Evolutionary conservation across 2,113 vertebrate genomes (phyloP).

Genomic region (Mormyrus iriodes): DNA sequence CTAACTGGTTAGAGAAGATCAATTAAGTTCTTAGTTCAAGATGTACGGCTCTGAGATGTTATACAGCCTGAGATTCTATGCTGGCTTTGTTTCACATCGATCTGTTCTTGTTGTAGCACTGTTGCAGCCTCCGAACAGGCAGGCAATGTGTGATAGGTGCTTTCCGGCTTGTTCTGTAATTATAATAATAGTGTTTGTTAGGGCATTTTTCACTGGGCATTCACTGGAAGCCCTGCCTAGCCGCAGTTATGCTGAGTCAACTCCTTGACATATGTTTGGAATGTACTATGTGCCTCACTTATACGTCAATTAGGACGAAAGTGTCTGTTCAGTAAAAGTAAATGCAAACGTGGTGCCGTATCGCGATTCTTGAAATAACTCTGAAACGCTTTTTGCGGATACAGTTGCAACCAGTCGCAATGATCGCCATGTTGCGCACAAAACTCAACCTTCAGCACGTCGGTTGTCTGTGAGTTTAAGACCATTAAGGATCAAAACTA

Average conservation of each 20-base stretch:
- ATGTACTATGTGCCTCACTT: not conserved
- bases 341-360: not conserved
- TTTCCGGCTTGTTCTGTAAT: not conserved
- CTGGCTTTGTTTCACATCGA: not conserved
- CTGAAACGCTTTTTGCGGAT: not conserved
- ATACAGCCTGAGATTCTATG: not conserved
- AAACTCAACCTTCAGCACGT: not conserved
- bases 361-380: not conserved
- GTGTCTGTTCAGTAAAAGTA: not conserved
- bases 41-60: not conserved
- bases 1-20: not conserved
- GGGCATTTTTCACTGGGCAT: not conserved
- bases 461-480: not conserved
- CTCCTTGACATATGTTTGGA: not conserved
- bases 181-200: not conserved
- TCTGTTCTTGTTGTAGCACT: not conserved
- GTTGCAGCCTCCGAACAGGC: not conserved
- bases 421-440: not conserved
- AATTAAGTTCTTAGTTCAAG: not conserved
- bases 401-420: not conserved
- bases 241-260: not conserved
- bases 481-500: not conserved
- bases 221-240: not conserved
- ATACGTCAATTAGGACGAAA: not conserved
- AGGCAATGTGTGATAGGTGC: not conserved